Evolutionary conservation across 2,113 vertebrate genomes (phyloP).

Genomic region (Cryptomyrus ogoouensis): DNA sequence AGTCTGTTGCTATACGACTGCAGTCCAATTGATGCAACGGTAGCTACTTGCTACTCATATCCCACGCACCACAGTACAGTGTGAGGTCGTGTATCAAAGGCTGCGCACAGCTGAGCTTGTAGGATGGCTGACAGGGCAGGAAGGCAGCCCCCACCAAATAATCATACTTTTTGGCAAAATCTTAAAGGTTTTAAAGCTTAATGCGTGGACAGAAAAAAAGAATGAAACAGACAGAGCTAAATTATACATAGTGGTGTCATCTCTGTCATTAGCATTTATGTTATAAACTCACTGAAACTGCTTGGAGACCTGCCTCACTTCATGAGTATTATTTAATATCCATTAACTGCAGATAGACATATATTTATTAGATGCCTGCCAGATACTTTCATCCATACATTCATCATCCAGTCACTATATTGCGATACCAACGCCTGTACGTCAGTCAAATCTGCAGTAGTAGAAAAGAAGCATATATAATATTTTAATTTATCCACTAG

Average conservation of each 20-base stretch:
- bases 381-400: neutral
- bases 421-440: neutral
- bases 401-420: neutral
- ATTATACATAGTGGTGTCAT: neutral
- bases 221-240: neutral
- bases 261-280: neutral
- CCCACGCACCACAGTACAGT: neutral
- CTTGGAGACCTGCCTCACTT: neutral
- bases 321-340: neutral
- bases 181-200: neutral
- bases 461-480: neutral
- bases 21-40: neutral
- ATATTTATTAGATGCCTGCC: neutral
- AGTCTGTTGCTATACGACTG: neutral
- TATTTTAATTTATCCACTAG: conserved; percentile 34
- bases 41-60: neutral
- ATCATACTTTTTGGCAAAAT: neutral
- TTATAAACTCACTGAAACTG: neutral
- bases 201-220: neutral
- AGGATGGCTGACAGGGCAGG: neutral
- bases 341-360: neutral
- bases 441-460: neutral
- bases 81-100: neutral
- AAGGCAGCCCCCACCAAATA: neutral
- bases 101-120: neutral